Evolutionary conservation across 2,888 invertebrate genomes (phyloP).

Genomic region (Sarcophaga variegata): DNA sequence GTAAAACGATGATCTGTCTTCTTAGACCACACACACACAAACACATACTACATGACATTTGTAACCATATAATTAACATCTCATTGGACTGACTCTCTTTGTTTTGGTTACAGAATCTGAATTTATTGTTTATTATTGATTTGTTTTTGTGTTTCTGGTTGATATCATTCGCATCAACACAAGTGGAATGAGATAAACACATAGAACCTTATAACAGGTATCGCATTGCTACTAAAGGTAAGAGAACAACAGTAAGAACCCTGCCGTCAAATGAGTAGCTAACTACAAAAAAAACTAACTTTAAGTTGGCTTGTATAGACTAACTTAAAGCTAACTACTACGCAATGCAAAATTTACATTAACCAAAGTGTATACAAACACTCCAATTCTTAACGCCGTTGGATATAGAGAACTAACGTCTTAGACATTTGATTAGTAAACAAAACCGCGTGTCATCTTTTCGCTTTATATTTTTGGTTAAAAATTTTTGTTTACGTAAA

Average conservation of each 20-base stretch:
- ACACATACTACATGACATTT: neutral
- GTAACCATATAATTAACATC: neutral
- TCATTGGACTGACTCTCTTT: constrained; percentile 17
- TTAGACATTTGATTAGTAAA: too few relatives aligned
- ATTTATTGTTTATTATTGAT: constrained; percentile 61
- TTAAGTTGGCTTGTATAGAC: too few relatives aligned
- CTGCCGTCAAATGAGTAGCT: too few relatives aligned
- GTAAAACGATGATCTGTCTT: constrained; percentile 35
- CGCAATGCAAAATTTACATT: too few relatives aligned
- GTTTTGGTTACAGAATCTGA: constrained; percentile 27
- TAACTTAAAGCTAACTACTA: too few relatives aligned
- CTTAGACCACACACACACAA: neutral
- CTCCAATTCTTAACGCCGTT: too few relatives aligned
- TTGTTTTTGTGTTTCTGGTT: constrained; percentile 59
- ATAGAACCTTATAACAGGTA: neutral
- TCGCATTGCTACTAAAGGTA: neutral
- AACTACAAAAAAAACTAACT: too few relatives aligned
- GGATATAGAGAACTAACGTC: too few relatives aligned
- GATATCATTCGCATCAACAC: constrained; percentile 58
- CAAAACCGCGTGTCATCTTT: too few relatives aligned
- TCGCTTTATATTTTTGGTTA: too few relatives aligned
- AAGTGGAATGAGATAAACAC: constrained; percentile 17
- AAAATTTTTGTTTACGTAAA: too few relatives aligned
- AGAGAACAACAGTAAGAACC: constrained; percentile 9
- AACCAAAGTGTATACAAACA: too few relatives aligned